Conservation (phyloP, 2,888 invertebrate genomes). For the Julus scandinavius region DNA sequence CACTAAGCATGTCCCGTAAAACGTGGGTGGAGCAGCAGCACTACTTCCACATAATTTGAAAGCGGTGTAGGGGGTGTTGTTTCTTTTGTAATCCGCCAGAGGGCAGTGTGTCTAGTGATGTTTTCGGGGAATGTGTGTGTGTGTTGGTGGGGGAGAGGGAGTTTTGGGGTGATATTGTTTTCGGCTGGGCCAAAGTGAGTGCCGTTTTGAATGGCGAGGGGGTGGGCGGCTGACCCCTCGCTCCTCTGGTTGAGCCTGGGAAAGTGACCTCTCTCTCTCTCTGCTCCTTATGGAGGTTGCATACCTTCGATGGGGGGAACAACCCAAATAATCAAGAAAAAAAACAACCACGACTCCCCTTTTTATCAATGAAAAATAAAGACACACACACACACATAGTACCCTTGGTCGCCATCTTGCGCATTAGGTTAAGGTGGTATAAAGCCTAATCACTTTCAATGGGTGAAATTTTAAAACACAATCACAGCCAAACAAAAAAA, state of each 20-base stretch:
- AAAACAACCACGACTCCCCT: background rate
- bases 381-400: too few species aligned
- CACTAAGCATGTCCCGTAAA: background rate
- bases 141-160: background rate
- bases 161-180: background rate
- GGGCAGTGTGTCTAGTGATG: too few species aligned
- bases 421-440: conserved; percentile 87
- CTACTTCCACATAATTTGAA: too few species aligned
- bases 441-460: too few species aligned
- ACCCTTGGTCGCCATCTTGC: too few species aligned
- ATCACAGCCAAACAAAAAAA: too few species aligned
- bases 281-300: background rate
- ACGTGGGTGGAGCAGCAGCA: too few species aligned
- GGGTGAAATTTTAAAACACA: too few species aligned
- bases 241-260: background rate
- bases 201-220: background rate
- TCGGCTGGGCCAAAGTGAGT: background rate
- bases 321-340: background rate
- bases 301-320: background rate
- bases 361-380: background rate
- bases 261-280: background rate
- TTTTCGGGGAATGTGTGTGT: background rate
- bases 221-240: background rate
- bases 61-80: background rate
- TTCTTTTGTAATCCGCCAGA: too few species aligned